Conservation (phyloP, 2,888 invertebrate species). For the Hyles lineata region DNA sequence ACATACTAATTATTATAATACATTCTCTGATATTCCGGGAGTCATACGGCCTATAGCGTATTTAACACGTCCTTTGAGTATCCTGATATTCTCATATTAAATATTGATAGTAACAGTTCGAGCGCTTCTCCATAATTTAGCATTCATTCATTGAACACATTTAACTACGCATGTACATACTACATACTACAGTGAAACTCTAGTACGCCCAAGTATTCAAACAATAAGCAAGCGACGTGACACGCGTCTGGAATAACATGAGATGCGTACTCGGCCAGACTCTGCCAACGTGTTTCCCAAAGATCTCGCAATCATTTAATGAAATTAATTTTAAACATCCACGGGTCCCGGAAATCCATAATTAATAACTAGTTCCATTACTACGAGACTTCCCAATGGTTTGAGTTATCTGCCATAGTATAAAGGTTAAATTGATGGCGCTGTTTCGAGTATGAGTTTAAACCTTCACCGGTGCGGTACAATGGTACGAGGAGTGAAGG, state of each 20-base stretch:
- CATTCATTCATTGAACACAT: constrained; percentile 26
- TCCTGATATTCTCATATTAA: not conserved
- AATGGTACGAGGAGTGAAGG: constrained; percentile 56
- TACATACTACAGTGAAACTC: constrained; percentile 18
- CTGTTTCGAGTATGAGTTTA: constrained; percentile 26
- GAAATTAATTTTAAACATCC: constrained; percentile 69
- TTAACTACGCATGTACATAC: constrained; percentile 18
- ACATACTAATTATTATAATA: no score
- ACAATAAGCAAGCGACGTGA: constrained; percentile 49
- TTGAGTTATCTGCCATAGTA: constrained; percentile 8
- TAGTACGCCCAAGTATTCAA: constrained; percentile 31
- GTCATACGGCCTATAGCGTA: no score
- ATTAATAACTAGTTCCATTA: constrained; percentile 54
- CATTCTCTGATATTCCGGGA: no score
- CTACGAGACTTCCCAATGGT: constrained; percentile 42
- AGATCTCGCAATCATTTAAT: constrained; percentile 60
- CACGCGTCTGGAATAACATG: constrained; percentile 47
- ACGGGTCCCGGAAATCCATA: constrained; percentile 51
- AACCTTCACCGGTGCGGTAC: constrained; percentile 36
- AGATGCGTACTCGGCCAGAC: not conserved
- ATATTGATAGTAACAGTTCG: not conserved
- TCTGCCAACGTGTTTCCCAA: constrained; percentile 56
- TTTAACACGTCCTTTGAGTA: no score
- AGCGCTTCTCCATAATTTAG: not conserved
- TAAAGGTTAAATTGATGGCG: not conserved